Conservation (phyloP, 2,113 vertebrate species). For the Dipodomys spectabilis region DNA sequence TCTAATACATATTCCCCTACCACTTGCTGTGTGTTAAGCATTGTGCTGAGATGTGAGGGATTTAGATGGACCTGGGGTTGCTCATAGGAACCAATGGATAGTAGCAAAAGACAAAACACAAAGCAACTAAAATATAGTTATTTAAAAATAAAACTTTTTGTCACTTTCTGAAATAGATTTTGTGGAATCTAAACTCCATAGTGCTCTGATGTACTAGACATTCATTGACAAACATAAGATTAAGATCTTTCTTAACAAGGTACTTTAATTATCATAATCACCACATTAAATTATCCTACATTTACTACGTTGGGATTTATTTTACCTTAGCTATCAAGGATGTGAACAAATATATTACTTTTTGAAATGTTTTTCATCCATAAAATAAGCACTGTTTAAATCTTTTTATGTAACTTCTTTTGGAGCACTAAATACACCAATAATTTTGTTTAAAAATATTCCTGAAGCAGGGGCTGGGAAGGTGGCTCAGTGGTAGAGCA, state of each 20-base stretch:
- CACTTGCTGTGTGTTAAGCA: neutral
- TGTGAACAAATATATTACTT: neutral
- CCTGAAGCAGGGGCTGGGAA: too few species aligned
- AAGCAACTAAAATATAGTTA: neutral
- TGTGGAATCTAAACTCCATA: constrained; percentile 11
- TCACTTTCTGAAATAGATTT: constrained; percentile 4
- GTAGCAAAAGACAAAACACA: neutral
- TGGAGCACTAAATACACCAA: neutral
- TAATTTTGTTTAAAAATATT: neutral
- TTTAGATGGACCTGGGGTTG: neutral
- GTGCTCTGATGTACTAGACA: neutral
- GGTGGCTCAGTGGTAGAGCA: too few species aligned
- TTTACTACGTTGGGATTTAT: neutral
- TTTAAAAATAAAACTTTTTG: constrained; percentile 32
- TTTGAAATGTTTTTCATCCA: neutral
- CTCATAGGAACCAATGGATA: neutral
- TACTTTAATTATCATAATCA: neutral
- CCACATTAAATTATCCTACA: neutral
- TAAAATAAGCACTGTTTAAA: constrained; percentile 24
- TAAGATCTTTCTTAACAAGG: neutral
- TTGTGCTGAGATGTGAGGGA: neutral
- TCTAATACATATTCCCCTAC: neutral
- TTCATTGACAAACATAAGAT: constrained; percentile 7
- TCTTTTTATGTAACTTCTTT: neutral
- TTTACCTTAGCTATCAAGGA: neutral